Base-by-base conservation (phyloP, 2,113 vertebrate genomes). In the Nansenia antarctica region DNA sequence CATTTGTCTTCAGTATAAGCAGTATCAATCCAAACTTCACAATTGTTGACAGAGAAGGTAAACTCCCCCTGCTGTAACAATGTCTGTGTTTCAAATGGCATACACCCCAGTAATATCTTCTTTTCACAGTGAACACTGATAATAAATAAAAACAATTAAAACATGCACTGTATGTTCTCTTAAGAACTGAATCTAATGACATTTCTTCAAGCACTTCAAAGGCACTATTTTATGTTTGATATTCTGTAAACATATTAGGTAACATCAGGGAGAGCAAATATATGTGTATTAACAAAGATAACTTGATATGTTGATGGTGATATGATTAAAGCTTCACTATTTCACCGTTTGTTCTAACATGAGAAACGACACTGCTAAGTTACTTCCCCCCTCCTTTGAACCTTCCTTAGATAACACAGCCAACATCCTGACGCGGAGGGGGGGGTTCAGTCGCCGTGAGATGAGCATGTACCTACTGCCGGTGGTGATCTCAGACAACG, bases 1-100 rank as follows among this genome's bases (percentile, higher is more conserved):
- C 97, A 72, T 99, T 99, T 89, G 96, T 96, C 90, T 99, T 99
- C 86, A 98, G 94, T 69, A 94, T 98, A 85, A 96, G 94, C 76
- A 88, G 94, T 18, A 92, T 91, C 69, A 99, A 99, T 78, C 96
- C 96, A 9, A 99, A 99, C 88, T 99, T 99, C 86, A 99, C 98
- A 55, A 94, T 99, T 47, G 93, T 93, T 31, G 97, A 99, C 85
- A 96, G 94, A 35, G 97, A 98, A 95, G 98, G 98, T 98, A 94
- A 90, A 77, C 31, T 1, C 42, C 1, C 27, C 11, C 34, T n/a
- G n/a, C n/a, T n/a, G n/a, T n/a, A n/a, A n/a, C n/a, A n/a, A 18
- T 54, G 47, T 49, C 20, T 8, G 45, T 14, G 22, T 58, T 18
- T 30, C 18, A 12, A 22, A 22, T 32, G 18, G 12, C n/a, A n/a